These are phyloP conservation scores for Parnassius apollo DNA, from an alignment of 2,888 invertebrate species.

Conservation along the genomic window DNA sequence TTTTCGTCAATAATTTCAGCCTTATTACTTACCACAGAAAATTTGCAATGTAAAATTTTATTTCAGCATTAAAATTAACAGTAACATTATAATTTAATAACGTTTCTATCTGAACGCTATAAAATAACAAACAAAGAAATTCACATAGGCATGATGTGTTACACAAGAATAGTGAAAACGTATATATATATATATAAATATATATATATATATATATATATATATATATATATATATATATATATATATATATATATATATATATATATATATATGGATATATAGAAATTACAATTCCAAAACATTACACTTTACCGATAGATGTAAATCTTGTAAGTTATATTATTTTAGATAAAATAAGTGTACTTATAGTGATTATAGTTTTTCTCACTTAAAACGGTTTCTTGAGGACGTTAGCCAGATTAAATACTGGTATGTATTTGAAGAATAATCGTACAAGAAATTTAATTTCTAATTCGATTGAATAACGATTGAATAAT, in stretches of 20 bases:
- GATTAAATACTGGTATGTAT: not conserved
- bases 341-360: conserved; percentile 9
- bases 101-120: conserved; percentile 11
- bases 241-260: no score
- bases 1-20: no score
- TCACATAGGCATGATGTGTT: conserved; percentile 22
- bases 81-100: conserved; percentile 23
- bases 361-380: not conserved
- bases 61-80: conserved; percentile 10
- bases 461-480: conserved; percentile 36
- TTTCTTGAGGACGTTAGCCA: no score
- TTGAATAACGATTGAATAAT: no score
- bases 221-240: no score
- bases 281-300: no score
- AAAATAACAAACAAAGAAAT: conserved; percentile 21
- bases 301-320: conserved; percentile 29
- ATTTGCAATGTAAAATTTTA: no score
- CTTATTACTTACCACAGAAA: no score
- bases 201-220: no score
- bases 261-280: no score
- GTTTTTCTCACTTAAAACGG: not conserved
- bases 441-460: conserved; percentile 23
- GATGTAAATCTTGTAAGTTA: conserved; percentile 28
- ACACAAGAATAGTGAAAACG: conserved; percentile 14
- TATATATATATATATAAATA: not conserved